Percentiles rank a stretch among this genome's conserved stretches.
Evolutionary conservation across 2,797 vertebrate species (phyloP).

Genomic region (Sitta carolinensis): DNA sequence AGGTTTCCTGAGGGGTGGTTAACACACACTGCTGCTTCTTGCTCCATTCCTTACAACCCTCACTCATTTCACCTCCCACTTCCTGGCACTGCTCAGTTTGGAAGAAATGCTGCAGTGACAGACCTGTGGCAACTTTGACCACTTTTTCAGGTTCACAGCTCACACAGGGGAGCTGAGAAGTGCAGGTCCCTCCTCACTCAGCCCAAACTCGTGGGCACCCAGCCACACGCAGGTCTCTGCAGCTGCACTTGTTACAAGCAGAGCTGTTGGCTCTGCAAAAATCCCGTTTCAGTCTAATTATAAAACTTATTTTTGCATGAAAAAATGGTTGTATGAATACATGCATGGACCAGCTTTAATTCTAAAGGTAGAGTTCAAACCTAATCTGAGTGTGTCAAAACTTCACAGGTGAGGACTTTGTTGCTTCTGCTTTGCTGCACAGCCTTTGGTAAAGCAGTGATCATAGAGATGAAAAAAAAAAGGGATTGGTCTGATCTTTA

Average conservation of each 20-base stretch:
- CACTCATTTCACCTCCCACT: neutral
- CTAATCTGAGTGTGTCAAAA: rapidly evolving
- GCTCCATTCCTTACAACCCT: neutral
- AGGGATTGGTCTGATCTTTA: neutral
- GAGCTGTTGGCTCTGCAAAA: neutral
- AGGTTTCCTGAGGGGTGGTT: neutral
- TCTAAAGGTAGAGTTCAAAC: neutral
- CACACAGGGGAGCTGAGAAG: neutral
- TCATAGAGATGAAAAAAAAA: neutral
- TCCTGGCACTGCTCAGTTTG: neutral
- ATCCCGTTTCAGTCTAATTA: neutral
- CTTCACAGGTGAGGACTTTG: neutral
- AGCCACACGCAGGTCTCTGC: neutral
- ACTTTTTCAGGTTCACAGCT: neutral
- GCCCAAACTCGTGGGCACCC: neutral
- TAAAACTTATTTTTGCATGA: neutral
- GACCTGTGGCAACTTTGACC: neutral
- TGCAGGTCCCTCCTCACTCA: neutral
- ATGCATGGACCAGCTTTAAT: neutral
- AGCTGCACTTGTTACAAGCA: neutral
- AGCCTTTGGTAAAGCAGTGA: neutral
- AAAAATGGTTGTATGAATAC: neutral
- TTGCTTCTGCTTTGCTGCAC: neutral
- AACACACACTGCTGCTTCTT: neutral
- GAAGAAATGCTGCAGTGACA: neutral